Base-by-base conservation (phyloP, 2,113 vertebrate genomes). In the Phodopus roborovskii region DNA sequence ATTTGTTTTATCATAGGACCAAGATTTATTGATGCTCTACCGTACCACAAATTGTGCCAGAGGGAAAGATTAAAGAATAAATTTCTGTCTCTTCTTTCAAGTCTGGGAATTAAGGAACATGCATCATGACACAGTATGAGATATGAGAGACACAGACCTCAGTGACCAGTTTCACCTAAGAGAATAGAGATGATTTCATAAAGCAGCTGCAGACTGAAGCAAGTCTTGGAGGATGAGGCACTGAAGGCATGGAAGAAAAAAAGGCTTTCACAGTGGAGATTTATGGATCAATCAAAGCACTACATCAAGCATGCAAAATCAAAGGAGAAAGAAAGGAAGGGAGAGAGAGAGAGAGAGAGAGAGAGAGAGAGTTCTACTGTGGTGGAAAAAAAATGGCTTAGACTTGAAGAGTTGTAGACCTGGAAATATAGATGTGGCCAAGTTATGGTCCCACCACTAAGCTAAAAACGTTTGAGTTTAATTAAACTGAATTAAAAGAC, bases 211-310 rank as follows among this genome's bases (percentile, higher is more conserved):
- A 33, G 10, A 45, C 17, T 26, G 3, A 58, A 84, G 62, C 0
- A 42, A 39, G 12, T n/a, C 15, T 73, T 48, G 3, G 30, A 58
- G 30, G 36, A 66, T 24, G 77, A 62, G 16, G 9, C 4, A 24
- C 5, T 36, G 50, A 60, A 2, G 4, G 4, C 13, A 58, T 19
- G 0, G 0, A 20, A 39, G 16, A 5, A 53, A 77, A 22, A 90
- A 30, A 74, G 3, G 10, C 56, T 58, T 22, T 11, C 11, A 22
- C 10, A 28, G 11, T 33, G 5, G 26, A 39, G 36, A 88, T 22
- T 7, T 85, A 12, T 22, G 91, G 66, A 60, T 17, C 91, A 64
- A 85, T 45, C 50, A 60, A 73, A 9, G n/a, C 26, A 48, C 15
- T 33, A 30, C 60, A 17, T 17, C 64, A 33, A 50, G 24, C 28